Conservation (phyloP, 1,140 invertebrate genomes). For the roundworm (Caenorhabditis elegans) region WBcel235 BX284603.4:4899501-4900000, state of each 20-base stretch:
- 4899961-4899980: not conserved
- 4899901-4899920: not conserved
- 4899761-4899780: conserved; percentile 21
- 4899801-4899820: not conserved
- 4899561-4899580: no score
- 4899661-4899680: not conserved
- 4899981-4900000: not conserved
- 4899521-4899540: no score
- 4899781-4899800: conserved; percentile 5
- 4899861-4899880: not conserved
- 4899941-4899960: not conserved
- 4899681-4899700: not conserved
- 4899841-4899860: not conserved
- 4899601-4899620: not conserved
- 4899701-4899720: not conserved
- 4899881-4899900: conserved; percentile 20
- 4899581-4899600: no score
- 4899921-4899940: conserved; percentile 15
- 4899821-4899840: not conserved
- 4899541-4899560: no score
- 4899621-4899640: not conserved
- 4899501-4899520: no score
- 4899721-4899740: not conserved
- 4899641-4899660: not conserved
- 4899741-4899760: conserved; percentile 17